Evolutionary conservation across 1,140 invertebrate genomes (phyloP).

Genomic region (Rhopalosiphum padi): DNA sequence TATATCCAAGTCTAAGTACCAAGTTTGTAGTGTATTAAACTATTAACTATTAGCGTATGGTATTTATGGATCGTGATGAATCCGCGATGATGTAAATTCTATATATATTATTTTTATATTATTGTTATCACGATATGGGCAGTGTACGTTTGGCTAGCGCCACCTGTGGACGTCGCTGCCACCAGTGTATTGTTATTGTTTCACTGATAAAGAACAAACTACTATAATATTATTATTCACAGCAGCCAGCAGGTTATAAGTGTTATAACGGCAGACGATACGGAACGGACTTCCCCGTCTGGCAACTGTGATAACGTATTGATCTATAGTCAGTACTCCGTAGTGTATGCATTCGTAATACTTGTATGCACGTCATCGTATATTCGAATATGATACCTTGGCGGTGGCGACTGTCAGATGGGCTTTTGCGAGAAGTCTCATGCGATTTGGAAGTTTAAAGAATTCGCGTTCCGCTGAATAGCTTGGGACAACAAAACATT

Average conservation of each 20-base stretch:
- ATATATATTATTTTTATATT: not conserved
- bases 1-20: not conserved
- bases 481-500: not conserved
- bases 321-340: not conserved
- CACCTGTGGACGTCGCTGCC: not conserved
- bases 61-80: not conserved
- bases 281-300: not conserved
- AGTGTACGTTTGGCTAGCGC: conserved; percentile 5
- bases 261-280: not conserved
- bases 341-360: not conserved
- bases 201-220: not conserved
- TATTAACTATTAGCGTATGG: no score
- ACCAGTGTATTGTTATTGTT: not conserved
- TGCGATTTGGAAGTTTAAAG: not conserved
- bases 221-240: not conserved
- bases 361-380: not conserved
- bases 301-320: conserved; percentile 12
- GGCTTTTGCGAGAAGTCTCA: not conserved
- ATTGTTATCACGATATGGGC: not conserved
- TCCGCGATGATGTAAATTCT: not conserved
- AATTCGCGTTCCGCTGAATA: not conserved
- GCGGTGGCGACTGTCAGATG: not conserved
- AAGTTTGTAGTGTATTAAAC: no score
- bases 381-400: not conserved
- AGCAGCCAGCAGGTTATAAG: not conserved